Conservation (phyloP, 2,797 vertebrate species). For the Paguma larvata region DNA sequence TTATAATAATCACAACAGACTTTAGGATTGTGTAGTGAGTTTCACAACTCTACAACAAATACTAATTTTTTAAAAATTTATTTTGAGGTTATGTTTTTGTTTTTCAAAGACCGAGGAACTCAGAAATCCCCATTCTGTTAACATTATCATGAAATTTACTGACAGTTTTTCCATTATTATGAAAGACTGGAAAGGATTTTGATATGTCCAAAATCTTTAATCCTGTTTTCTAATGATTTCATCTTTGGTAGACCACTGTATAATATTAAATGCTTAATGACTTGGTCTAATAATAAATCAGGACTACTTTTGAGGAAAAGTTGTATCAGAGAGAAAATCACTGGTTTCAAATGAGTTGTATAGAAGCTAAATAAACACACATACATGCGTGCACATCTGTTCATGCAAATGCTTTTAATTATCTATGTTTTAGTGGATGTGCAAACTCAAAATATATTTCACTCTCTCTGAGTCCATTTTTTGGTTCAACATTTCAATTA, state of each 20-base stretch:
- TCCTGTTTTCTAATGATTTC: background rate
- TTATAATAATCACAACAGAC: background rate
- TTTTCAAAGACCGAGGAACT: background rate
- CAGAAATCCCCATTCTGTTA: background rate
- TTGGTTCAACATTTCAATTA: constrained; percentile 51
- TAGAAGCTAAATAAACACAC: background rate
- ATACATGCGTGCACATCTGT: background rate
- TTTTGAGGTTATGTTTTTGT: background rate
- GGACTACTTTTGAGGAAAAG: background rate
- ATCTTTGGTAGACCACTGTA: background rate
- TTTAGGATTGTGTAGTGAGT: background rate
- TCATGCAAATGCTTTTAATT: background rate
- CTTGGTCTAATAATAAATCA: background rate
- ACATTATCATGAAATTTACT: background rate
- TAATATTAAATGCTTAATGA: background rate
- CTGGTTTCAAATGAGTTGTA: background rate
- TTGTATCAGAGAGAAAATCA: background rate
- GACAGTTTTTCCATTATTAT: background rate
- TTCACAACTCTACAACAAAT: background rate
- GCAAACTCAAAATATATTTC: constrained; percentile 40
- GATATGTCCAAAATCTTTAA: background rate
- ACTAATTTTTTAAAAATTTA: background rate
- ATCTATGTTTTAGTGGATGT: background rate
- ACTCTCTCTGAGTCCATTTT: background rate
- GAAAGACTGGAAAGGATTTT: background rate